Base-by-base conservation (phyloP, 2,888 invertebrate species). In the Orchesellides sinensis region DNA sequence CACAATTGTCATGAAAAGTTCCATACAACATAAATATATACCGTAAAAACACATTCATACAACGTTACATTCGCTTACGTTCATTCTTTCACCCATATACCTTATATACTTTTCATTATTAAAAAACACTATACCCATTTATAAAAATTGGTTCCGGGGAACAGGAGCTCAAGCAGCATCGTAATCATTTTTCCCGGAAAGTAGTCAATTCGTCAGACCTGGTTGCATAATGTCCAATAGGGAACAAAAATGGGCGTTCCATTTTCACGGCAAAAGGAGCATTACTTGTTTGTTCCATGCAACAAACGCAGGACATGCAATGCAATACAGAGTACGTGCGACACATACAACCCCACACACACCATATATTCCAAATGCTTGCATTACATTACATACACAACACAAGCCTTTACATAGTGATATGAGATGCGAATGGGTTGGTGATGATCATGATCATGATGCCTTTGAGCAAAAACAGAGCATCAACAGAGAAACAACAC, bases 111-210 rank as follows among this genome's bases (percentile, higher is more conserved):
- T n/a, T n/a, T n/a, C n/a, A n/a, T n/a, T n/a, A n/a, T n/a, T n/a
- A n/a, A n/a, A n/a, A n/a, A n/a, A n/a, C n/a, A n/a, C n/a, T n/a
- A n/a, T n/a, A n/a, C n/a, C n/a, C n/a, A n/a, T n/a, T n/a, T n/a
- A n/a, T n/a, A n/a, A n/a, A n/a, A n/a, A n/a, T n/a, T 35, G 40
- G 40, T 35, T 35, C 40, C 40, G 40, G 40, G 40, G 6, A 10
- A 35, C 40, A 35, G n/a, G n/a, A n/a, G n/a, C n/a, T n/a, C n/a
- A n/a, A n/a, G n/a, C n/a, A n/a, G n/a, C n/a, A n/a, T n/a, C n/a
- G n/a, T n/a, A n/a, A n/a, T 80, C 80, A 80, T 80, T 80, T 80
- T 80, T 80, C 80, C 80, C 80, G 80, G 80, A 80, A 80, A 80
- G 80, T 47, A 65, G 54, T 73, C 70, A 73, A 80, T 80, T 80